Percentiles rank a stretch among this genome's conserved stretches.
phyloP scores from a whole-genome alignment of 2,113 vertebrate genomes.

The Xyrauchen texanus region DNA sequence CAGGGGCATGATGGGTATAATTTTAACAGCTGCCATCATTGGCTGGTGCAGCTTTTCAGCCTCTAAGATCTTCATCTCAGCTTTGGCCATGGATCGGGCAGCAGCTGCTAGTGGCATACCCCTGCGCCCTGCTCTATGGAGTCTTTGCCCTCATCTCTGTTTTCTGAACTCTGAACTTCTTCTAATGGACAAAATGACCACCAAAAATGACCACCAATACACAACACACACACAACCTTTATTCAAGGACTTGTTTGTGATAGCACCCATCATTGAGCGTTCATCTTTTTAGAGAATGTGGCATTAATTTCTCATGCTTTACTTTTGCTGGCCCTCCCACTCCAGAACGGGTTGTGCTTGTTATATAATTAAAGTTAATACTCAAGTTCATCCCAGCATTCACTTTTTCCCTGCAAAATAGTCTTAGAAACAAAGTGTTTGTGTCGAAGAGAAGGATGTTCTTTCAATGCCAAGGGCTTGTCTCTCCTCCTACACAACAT shows the following conservation, averaged over 20 bases:
- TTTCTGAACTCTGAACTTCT: constrained; percentile 78
- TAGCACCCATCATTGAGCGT: not conserved
- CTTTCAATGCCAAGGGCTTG: not conserved
- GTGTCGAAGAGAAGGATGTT: not conserved
- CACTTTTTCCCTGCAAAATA: not conserved
- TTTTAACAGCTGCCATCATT: constrained; percentile 88
- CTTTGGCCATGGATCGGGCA: constrained; percentile 97
- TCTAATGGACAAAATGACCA: constrained; percentile 44
- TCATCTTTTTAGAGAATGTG: constrained; percentile 35
- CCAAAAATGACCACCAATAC: not conserved
- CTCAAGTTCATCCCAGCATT: not conserved
- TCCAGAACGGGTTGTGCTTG: not conserved
- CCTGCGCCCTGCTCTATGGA: constrained; percentile 91
- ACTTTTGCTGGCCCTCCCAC: constrained; percentile 23
- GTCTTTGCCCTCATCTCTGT: constrained; percentile 95
- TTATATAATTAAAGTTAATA: not conserved
- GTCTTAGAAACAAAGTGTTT: not conserved
- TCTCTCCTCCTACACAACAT: constrained; percentile 1
- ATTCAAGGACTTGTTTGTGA: not conserved
- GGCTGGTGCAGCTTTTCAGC: constrained; percentile 97
- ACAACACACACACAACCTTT: not conserved
- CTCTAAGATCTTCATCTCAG: constrained; percentile 98
- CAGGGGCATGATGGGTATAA: constrained; percentile 85
- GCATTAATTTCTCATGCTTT: constrained; percentile 16
- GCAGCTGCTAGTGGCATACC: constrained; percentile 93